A percentile compares a stretch with the other conserved stretches of the same genome.
Conservation (phyloP, 2,888 invertebrate species). For the Tipula unca region DNA sequence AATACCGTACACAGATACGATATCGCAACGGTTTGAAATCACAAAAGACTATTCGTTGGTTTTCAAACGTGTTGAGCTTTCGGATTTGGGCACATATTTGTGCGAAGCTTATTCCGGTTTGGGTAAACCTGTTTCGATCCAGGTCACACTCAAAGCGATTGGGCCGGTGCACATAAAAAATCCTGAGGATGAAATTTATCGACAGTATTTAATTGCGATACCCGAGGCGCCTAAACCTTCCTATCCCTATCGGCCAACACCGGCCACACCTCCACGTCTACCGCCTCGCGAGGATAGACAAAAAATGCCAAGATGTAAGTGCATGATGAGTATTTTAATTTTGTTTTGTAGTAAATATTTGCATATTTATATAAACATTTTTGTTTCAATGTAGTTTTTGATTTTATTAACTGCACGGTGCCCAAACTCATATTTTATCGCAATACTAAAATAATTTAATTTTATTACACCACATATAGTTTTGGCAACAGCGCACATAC, state of each 20-base stretch:
- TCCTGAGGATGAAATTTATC: conserved; percentile 50
- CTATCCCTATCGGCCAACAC: conserved; percentile 40
- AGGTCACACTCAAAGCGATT: conserved; percentile 61
- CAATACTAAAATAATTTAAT: too few relatives aligned
- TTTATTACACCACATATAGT: background rate
- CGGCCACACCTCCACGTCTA: conserved; percentile 34
- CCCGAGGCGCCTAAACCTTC: conserved; percentile 36
- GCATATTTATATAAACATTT: background rate
- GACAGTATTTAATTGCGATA: conserved; percentile 45
- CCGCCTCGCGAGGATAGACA: conserved; percentile 28
- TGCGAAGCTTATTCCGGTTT: conserved; percentile 84
- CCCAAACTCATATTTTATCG: too few relatives aligned
- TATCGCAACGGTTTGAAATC: conserved; percentile 46
- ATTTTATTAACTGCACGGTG: too few relatives aligned
- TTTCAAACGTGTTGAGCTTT: conserved; percentile 59
- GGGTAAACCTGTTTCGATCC: conserved; percentile 68
- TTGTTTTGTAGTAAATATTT: background rate
- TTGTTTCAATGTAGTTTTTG: too few relatives aligned
- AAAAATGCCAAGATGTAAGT: conserved; percentile 27
- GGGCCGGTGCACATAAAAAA: conserved; percentile 55
- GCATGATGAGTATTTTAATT: conserved; percentile 20
- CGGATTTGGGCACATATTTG: conserved; percentile 74
- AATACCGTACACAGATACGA: conserved; percentile 53
- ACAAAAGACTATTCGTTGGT: conserved; percentile 64
- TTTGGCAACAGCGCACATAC: background rate